Base-by-base conservation (phyloP, 2,888 invertebrate genomes). In the Dryadula phaetusa region DNA sequence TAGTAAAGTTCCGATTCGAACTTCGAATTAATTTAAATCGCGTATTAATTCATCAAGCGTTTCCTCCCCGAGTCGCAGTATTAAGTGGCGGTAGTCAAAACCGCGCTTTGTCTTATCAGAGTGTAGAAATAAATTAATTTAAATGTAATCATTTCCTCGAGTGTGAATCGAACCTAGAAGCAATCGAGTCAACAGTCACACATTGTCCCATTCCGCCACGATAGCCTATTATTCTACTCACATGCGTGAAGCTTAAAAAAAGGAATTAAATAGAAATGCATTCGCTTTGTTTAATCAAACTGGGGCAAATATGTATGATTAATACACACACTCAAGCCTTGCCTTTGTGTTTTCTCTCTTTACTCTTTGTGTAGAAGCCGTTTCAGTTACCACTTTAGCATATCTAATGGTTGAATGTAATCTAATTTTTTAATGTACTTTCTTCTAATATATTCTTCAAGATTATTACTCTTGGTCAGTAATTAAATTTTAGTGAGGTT, bases 261-360 rank as follows among this genome's bases (percentile, higher is more conserved):
- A 47, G 46, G n/a, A 49, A 49, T 49, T 49, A 49, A 49, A 49
- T 49, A 49, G 49, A 49, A 49, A 49, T n/a, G 49, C 49, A 25
- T 22, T n/a, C 25, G 25, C 25, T 49, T 49, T 49, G 49, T 49
- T 49, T 49, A 49, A 49, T 49, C 49, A 25, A 49, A 49, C 49
- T 49, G 25, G 49, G n/a, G 49, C 25, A n/a, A 49, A 49, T 49
- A 49, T 49, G 49, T 49, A 49, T 49, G 49, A 49, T 25, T 49
- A 49, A 49, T 49, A 49, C n/a, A 49, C 7, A 49, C 8, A 49
- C 49, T 49, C 46, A 18, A 18, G 46, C 49, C 25, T 49, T 25
- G 49, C 49, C 49, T 49, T 49, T 49, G 49, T 49, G 8, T 49
- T 25, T 25, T 25, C 49, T 49, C 49, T 49, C 25, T 49, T 47